phyloP scores from a whole-genome alignment of 1,140 invertebrate species.

The Lamellibrachia luymesi region DNA sequence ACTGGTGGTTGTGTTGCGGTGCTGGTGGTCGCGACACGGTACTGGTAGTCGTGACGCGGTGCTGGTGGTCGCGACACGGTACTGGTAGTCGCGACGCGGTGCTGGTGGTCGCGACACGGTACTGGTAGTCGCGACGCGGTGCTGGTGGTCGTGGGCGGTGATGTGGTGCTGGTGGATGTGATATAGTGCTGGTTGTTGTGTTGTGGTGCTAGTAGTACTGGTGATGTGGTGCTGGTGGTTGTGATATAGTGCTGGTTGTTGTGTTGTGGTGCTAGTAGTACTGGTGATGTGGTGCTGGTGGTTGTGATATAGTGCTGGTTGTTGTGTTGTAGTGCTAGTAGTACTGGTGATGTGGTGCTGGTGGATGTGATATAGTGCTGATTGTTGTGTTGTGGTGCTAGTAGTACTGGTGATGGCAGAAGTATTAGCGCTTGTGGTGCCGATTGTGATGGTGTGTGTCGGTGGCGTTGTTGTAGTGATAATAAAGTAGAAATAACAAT shows the following conservation, averaged over 20 bases:
- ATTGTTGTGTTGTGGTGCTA: background rate
- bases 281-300: too few relatives aligned
- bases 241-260: too few relatives aligned
- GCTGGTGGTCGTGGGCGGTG: background rate
- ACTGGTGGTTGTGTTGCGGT: background rate
- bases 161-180: too few relatives aligned
- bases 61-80: too few relatives aligned
- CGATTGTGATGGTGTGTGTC: slow-evolving; percentile 2
- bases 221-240: too few relatives aligned
- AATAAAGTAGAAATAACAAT: slow-evolving; percentile 9
- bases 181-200: too few relatives aligned
- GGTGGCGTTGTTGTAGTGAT: background rate
- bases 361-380: background rate
- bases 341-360: background rate
- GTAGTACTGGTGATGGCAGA: background rate
- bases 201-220: too few relatives aligned
- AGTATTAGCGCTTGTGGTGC: background rate
- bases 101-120: too few relatives aligned
- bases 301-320: background rate
- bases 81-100: too few relatives aligned
- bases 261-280: too few relatives aligned
- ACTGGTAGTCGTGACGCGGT: too few relatives aligned
- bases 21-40: too few relatives aligned
- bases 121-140: background rate
- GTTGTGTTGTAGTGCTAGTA: background rate